A percentile compares a stretch with the other conserved stretches of the same genome.
Conservation (phyloP, 2,888 invertebrate genomes). For the Leptothorax acervorum region DNA sequence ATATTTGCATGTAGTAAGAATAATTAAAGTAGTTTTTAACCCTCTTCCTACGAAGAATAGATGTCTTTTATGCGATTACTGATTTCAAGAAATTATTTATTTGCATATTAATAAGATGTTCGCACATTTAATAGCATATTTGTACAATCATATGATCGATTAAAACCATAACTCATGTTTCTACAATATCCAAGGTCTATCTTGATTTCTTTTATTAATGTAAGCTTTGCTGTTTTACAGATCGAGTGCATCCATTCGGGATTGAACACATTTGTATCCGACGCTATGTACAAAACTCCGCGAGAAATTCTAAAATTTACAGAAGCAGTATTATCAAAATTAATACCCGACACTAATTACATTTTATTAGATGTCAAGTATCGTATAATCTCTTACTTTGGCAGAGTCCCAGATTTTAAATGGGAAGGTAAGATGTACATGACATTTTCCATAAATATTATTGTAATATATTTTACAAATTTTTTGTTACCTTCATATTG, state of each 20-base stretch:
- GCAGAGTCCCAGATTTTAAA: slow-evolving; percentile 87
- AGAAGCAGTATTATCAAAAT: slow-evolving; percentile 86
- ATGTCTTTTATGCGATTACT: neutral
- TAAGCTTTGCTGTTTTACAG: slow-evolving; percentile 66
- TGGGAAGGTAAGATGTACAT: slow-evolving; percentile 87
- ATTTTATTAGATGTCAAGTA: slow-evolving; percentile 89
- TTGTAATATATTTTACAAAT: neutral
- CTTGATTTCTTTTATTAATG: neutral
- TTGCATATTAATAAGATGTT: neutral
- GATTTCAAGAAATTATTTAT: slow-evolving; percentile 10
- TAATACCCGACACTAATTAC: slow-evolving; percentile 88
- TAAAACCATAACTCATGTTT: neutral
- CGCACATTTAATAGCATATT: neutral
- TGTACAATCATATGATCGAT: neutral
- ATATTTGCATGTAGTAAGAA: neutral
- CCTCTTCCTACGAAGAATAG: neutral
- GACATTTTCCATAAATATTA: slow-evolving; percentile 15
- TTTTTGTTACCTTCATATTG: slow-evolving; percentile 20
- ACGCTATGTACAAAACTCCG: slow-evolving; percentile 86
- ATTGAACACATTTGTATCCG: slow-evolving; percentile 87
- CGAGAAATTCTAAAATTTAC: slow-evolving; percentile 88
- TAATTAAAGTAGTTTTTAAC: neutral
- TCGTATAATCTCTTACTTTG: slow-evolving; percentile 88
- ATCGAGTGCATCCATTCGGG: slow-evolving; percentile 78
- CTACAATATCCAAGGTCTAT: neutral